Evolutionary conservation across 2,888 invertebrate species (phyloP).

Genomic region (Mesochorus sp.): DNA sequence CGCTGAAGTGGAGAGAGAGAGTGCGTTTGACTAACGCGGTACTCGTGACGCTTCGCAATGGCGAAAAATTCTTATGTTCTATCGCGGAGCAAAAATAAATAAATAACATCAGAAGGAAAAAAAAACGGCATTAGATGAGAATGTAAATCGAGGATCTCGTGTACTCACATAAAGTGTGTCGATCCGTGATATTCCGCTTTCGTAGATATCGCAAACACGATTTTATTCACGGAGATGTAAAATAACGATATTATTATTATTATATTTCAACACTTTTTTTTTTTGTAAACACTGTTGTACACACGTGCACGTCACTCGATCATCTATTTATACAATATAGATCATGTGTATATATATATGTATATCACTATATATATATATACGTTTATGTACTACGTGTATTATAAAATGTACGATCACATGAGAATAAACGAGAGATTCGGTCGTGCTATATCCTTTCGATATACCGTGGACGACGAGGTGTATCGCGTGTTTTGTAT

Average conservation of each 20-base stretch:
- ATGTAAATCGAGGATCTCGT: constrained; percentile 8
- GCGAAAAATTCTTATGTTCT: background rate
- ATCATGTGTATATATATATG: constrained; percentile 32
- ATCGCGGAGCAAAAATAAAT: too few species aligned
- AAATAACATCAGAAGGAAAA: background rate
- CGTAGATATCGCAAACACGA: constrained; percentile 45
- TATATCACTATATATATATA: constrained; percentile 14
- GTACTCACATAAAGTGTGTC: constrained; percentile 74
- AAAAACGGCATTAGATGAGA: background rate
- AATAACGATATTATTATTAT: constrained; percentile 42
- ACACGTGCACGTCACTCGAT: constrained; percentile 71
- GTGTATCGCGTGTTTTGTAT: background rate
- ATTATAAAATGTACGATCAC: constrained; percentile 32
- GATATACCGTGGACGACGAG: background rate
- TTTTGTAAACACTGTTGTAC: constrained; percentile 68
- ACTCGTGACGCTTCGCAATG: constrained; percentile 12
- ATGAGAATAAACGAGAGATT: constrained; percentile 32
- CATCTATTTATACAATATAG: constrained; percentile 26
- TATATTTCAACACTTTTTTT: constrained; percentile 66
- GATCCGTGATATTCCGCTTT: constrained; percentile 69
- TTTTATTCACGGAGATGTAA: constrained; percentile 36
- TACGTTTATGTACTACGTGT: constrained; percentile 9
- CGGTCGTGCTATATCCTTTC: constrained; percentile 16
- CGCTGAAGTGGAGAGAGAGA: too few species aligned
- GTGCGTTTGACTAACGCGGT: background rate